These are phyloP conservation scores for Drosophila orena DNA, from an alignment of 1,140 invertebrate species.

Conservation along the genomic window DNA sequence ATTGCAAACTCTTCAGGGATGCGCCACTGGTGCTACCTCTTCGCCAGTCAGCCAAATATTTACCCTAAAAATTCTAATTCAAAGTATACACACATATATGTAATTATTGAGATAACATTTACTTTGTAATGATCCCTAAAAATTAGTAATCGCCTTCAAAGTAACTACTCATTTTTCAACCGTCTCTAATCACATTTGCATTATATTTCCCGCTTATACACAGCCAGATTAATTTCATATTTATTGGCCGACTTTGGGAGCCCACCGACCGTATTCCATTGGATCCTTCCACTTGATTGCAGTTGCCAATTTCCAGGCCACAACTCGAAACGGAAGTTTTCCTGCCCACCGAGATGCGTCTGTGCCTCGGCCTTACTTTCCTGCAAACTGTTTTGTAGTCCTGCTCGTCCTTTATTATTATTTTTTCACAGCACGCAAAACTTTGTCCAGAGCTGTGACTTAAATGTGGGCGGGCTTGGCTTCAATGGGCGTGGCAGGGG, in stretches of 20 bases:
- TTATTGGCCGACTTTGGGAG: slow-evolving; percentile 13
- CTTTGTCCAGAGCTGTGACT: slow-evolving; percentile 70
- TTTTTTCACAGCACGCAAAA: slow-evolving; percentile 57
- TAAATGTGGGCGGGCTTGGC: slow-evolving; percentile 32
- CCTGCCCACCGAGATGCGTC: slow-evolving; percentile 51
- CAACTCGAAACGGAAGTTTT: slow-evolving; percentile 76
- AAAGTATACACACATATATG: too few relatives aligned
- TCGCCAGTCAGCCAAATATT: too few relatives aligned
- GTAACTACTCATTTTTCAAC: neutral
- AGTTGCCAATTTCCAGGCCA: slow-evolving; percentile 64
- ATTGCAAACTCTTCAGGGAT: neutral
- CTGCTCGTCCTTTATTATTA: slow-evolving; percentile 25
- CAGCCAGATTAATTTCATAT: slow-evolving; percentile 15
- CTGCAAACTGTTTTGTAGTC: slow-evolving; percentile 25
- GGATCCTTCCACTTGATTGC: slow-evolving; percentile 47
- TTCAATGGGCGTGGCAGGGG: too few relatives aligned
- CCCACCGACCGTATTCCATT: slow-evolving; percentile 7
- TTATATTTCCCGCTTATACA: neutral
- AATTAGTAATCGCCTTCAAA: neutral
- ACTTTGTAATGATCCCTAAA: too few relatives aligned
- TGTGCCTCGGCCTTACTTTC: slow-evolving; percentile 45
- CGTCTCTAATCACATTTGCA: too few relatives aligned
- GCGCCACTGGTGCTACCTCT: neutral
- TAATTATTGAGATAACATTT: too few relatives aligned
- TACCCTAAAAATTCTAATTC: too few relatives aligned